A percentile compares a stretch with the other conserved stretches of the same genome.
Evolutionary conservation across 2,888 invertebrate species (phyloP).

Genomic region (Ormyrus nitidulus): DNA sequence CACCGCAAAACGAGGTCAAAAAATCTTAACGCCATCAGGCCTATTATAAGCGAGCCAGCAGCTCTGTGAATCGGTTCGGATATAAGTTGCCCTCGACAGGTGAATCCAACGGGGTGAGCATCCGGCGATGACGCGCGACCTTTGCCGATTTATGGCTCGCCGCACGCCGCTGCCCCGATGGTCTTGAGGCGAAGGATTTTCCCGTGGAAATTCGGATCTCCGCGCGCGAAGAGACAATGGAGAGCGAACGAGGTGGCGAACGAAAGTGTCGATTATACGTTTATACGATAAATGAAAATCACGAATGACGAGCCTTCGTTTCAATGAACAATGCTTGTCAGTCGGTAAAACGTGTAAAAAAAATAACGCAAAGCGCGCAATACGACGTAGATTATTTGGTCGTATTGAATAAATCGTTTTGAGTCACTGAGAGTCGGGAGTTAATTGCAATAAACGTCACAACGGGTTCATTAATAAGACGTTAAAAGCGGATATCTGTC

Average conservation of each 20-base stretch:
- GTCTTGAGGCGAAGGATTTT: not conserved
- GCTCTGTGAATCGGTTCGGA: no score
- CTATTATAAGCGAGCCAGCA: no score
- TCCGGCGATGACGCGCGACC: slow-evolving; percentile 18
- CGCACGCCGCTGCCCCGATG: not conserved
- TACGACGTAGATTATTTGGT: not conserved
- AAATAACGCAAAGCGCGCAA: no score
- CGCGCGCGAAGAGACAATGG: no score
- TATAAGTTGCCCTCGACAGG: no score
- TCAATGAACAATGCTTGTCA: no score
- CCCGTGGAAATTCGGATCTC: no score
- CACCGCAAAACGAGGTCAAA: not conserved
- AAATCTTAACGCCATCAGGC: not conserved
- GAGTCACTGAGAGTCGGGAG: slow-evolving; percentile 33
- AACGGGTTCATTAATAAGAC: slow-evolving; percentile 51
- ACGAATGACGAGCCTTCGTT: no score
- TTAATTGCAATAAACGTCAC: slow-evolving; percentile 46
- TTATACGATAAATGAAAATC: no score
- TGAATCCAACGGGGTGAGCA: slow-evolving; percentile 1
- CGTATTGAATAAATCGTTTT: slow-evolving; percentile 43
- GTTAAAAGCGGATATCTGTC: slow-evolving; percentile 36
- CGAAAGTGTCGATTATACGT: no score
- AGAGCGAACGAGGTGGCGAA: no score
- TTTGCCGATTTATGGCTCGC: slow-evolving; percentile 33
- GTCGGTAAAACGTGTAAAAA: no score